These are phyloP conservation scores for Leptopilina clavipes DNA, from an alignment of 1,140 invertebrate species.

Conservation along the genomic window DNA sequence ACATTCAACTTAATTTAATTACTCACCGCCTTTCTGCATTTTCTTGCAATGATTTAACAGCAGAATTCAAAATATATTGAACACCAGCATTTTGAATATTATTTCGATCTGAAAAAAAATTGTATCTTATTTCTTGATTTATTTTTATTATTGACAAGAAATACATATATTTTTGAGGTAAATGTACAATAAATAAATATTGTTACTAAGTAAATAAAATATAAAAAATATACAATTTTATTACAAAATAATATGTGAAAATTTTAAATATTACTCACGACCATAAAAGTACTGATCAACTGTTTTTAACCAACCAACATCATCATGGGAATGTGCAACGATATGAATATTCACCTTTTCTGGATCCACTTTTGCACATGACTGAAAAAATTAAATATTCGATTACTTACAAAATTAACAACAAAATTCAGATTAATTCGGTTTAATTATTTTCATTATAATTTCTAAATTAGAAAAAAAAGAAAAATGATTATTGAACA, in stretches of 20 bases:
- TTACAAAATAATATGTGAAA: not conserved
- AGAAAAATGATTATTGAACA: too few relatives aligned
- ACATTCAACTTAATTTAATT: not conserved
- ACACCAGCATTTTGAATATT: constrained; percentile 84
- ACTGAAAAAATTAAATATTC: constrained; percentile 78
- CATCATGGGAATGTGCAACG: constrained; percentile 88
- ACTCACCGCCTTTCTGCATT: constrained; percentile 81
- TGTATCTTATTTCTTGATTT: not conserved
- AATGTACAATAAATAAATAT: too few relatives aligned
- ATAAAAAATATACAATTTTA: constrained; percentile 13
- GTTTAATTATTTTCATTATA: too few relatives aligned
- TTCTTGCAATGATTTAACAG: constrained; percentile 84
- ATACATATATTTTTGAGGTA: too few relatives aligned
- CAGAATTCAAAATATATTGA: constrained; percentile 93
- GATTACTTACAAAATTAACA: too few relatives aligned
- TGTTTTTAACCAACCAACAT: constrained; percentile 94
- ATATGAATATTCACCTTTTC: constrained; percentile 86
- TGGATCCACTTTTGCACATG: constrained; percentile 75
- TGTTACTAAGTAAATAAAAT: too few relatives aligned
- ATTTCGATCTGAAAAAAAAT: constrained; percentile 15
- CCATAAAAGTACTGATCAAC: constrained; percentile 93
- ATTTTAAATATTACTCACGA: constrained; percentile 68
- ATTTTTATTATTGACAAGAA: not conserved
- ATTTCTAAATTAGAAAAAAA: too few relatives aligned
- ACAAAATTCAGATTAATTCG: too few relatives aligned